phyloP scores from a whole-genome alignment of 1,140 invertebrate species.

The Monochamus saltuarius region DNA sequence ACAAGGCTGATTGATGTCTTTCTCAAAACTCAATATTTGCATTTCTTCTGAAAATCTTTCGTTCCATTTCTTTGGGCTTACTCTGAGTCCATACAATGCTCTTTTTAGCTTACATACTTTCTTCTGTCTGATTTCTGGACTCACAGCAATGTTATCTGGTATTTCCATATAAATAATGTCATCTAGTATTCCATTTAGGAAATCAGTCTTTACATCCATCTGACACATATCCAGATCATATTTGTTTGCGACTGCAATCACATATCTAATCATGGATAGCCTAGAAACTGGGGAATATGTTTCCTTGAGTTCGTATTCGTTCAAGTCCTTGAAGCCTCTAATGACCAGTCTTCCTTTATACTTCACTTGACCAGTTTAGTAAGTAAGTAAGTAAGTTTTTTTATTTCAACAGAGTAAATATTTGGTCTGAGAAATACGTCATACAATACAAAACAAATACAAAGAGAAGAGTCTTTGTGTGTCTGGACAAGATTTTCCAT shows the following conservation, averaged over 20 bases:
- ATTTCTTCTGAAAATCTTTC: conserved; percentile 37
- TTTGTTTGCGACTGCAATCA: conserved; percentile 27
- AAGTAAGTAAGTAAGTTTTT: too few species aligned
- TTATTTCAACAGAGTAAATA: too few species aligned
- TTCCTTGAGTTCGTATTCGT: conserved; percentile 44
- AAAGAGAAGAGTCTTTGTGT: too few species aligned
- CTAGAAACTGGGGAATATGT: conserved; percentile 38
- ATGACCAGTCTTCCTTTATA: conserved; percentile 52
- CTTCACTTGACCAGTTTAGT: too few species aligned
- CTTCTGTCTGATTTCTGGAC: conserved; percentile 11
- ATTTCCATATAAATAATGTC: conserved; percentile 41
- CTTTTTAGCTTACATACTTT: conserved; percentile 40
- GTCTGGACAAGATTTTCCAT: too few species aligned
- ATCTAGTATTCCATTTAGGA: conserved; percentile 38
- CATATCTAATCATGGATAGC: conserved; percentile 41
- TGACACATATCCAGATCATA: conserved; percentile 17
- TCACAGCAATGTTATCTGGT: conserved; percentile 39
- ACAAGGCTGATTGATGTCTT: conserved; percentile 2
- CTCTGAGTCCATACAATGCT: conserved; percentile 42
- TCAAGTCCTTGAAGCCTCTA: conserved; percentile 48
- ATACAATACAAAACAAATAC: too few species aligned
- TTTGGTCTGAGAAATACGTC: too few species aligned
- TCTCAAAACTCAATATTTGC: conserved; percentile 15
- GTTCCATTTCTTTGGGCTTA: conserved; percentile 44
- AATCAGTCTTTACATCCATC: conserved; percentile 39